Percentiles rank a stretch among this genome's conserved stretches.
phyloP scores from a whole-genome alignment of 1,140 invertebrate species.

The Papilio polytes region DNA sequence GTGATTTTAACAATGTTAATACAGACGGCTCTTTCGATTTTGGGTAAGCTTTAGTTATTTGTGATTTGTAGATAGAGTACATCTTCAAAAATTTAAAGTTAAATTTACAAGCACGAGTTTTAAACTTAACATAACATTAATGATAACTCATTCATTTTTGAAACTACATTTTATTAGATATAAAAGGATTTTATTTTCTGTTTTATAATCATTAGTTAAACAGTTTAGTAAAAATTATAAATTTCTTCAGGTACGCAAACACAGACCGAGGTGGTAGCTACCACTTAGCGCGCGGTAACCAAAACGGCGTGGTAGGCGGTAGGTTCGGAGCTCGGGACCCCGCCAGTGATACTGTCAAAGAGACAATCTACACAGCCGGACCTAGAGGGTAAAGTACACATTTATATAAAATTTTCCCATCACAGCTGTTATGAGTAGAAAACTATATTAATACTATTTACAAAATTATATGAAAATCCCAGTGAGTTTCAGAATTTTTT shows the following conservation, averaged over 20 bases:
- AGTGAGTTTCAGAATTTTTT: background rate
- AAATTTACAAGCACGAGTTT: no score
- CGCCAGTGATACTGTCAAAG: constrained; percentile 86
- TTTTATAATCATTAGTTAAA: background rate
- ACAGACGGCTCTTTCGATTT: constrained; percentile 87
- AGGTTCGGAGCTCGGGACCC: constrained; percentile 87
- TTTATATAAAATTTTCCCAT: background rate
- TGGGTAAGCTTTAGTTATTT: constrained; percentile 72
- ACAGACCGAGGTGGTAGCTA: constrained; percentile 86
- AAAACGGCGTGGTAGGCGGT: constrained; percentile 86
- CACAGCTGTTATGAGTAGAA: no score
- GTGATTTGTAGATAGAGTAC: no score
- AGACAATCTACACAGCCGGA: constrained; percentile 89
- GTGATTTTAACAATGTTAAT: constrained; percentile 84
- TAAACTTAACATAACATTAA: no score
- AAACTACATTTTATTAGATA: background rate
- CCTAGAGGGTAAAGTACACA: constrained; percentile 85
- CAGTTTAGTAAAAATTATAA: background rate
- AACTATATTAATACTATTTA: no score
- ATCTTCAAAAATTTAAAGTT: no score
- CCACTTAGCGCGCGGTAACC: constrained; percentile 85
- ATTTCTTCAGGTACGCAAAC: constrained; percentile 85
- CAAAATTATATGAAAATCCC: background rate
- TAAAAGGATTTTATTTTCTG: background rate
- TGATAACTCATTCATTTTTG: no score